Conservation (phyloP, 2,888 invertebrate genomes). For the Barypeithes pellucidus region DNA sequence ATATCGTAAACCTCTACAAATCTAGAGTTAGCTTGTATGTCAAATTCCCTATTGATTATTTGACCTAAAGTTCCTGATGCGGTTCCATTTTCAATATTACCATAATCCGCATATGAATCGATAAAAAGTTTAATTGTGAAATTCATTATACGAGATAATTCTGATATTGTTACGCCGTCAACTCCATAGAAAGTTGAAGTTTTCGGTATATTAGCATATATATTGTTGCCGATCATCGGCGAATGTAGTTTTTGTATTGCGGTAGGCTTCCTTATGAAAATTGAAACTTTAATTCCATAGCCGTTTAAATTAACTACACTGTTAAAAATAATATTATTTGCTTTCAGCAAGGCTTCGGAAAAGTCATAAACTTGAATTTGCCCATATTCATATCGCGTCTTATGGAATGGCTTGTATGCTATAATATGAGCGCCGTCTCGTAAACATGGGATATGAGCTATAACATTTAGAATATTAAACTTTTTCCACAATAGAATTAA, state of each 20-base stretch:
- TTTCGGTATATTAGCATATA: conserved; percentile 46
- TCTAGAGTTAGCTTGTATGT: conserved; percentile 68
- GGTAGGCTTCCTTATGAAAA: conserved; percentile 61
- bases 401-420: conserved; percentile 37
- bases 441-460: conserved; percentile 32
- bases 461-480: conserved; percentile 36
- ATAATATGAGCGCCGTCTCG: neutral
- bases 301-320: conserved; percentile 62
- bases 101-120: conserved; percentile 51
- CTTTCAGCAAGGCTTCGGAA: conserved; percentile 23
- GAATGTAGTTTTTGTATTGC: conserved; percentile 37
- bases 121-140: conserved; percentile 15
- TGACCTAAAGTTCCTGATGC: conserved; percentile 66
- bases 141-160: conserved; percentile 21
- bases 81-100: conserved; percentile 38
- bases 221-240: neutral
- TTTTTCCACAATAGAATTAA: conserved; percentile 28
- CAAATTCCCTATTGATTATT: conserved; percentile 64
- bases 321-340: conserved; percentile 42
- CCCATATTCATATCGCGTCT: conserved; percentile 36
- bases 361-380: conserved; percentile 23
- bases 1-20: conserved; percentile 67
- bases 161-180: conserved; percentile 63
- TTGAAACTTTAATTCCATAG: conserved; percentile 63
- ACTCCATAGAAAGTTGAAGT: conserved; percentile 62